Evolutionary conservation across 2,797 vertebrate species (phyloP), one percentile per base, ranked within the genome.

Genomic region (Rhynchotus rufescens): DNA sequence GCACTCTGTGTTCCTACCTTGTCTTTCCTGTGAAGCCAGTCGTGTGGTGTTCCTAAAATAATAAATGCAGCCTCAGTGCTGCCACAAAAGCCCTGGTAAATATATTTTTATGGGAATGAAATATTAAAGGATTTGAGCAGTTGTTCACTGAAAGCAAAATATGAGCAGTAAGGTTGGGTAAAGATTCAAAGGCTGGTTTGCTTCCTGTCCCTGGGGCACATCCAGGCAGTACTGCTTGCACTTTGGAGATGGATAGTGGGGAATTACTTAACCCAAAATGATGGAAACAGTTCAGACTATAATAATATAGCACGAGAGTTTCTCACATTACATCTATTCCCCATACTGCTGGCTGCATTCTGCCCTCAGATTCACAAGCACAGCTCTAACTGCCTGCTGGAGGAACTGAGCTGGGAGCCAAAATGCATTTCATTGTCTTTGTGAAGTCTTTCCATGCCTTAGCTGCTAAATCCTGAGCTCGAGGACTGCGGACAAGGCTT

Each of bases 41-140:
- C 13, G 0, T 80, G 86, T 80, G 89, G 87, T 88, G 92, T 94
- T 95, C 61, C 49, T 90, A 86, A 94, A 94, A 95, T 93, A 96
- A 95, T 92, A 92, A 93, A 95, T 90, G 84, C 89, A 88, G 91
- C 80, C 77, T 96, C 86, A 60, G 83, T 49, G 80, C 79, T 96
- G 95, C 92, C 95, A 93, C 89, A 84, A 93, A 86, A 8, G 4
- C 73, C 82, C 69, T 84, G 75, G 94, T 93, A 97, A 96, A 95
- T 96, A 95, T 92, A 93, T 94, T 92, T 95, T 96, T 92, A 92
- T 87, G 78, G 90, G 96, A 94, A 92, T 96, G 84, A 96, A 94
- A 94, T 94, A 96, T 96, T 96, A 96, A 96, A 95, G 93, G 95
- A 96, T 96, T 94, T 93, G 91, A 96, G 91, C 93, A 90, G 90